Evolutionary conservation across 2,888 invertebrate genomes (phyloP), one percentile per base, ranked within the genome.

Genomic region (Drosophila prolongata): DNA sequence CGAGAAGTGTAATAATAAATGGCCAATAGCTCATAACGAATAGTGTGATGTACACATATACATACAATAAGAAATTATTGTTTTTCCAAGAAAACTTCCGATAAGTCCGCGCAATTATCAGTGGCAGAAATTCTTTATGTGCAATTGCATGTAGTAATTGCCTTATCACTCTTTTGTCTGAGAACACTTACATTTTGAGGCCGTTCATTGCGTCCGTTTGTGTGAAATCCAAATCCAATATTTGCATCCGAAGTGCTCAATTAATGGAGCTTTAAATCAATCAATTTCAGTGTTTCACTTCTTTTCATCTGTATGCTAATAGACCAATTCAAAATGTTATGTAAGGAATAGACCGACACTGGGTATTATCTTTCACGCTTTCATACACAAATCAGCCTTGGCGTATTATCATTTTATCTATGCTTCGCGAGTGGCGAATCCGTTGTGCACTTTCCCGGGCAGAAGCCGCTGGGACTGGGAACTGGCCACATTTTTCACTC

Each of bases 401-500:
- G 5, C 42, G 53, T 65, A 55, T 55, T 58, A 66, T 73, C 50
- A 44, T 46, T 42, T 80, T 80, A 72, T 72, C 65, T 34, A 54
- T 40, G 57, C 61, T 68, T 24, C 27, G 34, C 53, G 30, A 54
- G 54, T 44, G 47, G 65, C 77, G 56, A 73, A 69, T 80, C 65
- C 53, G 37, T 38, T 65, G 67, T 67, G 42, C 58, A 78, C 87
- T 81, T 79, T 79, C 80, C 57, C 55, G 47, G 69, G 67, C 38
- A 30, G 58, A n/a, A 35, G 69, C 53, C 43, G 74, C 50, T 24
- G 34, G 19, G 11, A 30, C 27, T 27, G 9, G 34, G 40, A 68
- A 77, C 80, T 38, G 27, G 80, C 78, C 88, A 69, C 88, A 87
- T 81, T 56, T 72, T 77, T 55, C 71, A 87, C 82, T 82, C 19